These are phyloP conservation scores for Parochlus steinenii DNA, from an alignment of 2,888 invertebrate genomes.

Conservation along the genomic window DNA sequence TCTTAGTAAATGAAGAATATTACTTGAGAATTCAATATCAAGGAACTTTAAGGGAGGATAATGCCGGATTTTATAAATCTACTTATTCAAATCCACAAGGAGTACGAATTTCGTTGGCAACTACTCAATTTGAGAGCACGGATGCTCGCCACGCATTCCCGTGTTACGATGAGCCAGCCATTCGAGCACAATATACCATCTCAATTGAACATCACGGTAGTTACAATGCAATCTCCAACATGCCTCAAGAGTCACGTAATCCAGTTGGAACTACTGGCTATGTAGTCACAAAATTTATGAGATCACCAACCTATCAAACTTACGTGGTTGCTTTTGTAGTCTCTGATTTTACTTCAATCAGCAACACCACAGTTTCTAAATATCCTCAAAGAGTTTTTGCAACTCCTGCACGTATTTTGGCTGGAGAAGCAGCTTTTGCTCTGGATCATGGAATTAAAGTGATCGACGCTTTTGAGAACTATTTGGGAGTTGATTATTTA, in stretches of 20 bases:
- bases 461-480: slow-evolving; percentile 47
- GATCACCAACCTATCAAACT: slow-evolving; percentile 44
- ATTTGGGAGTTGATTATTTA: slow-evolving; percentile 55
- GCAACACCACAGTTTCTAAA: slow-evolving; percentile 18
- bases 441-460: slow-evolving; percentile 53
- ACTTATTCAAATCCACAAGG: neutral
- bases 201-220: slow-evolving; percentile 33
- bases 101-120: slow-evolving; percentile 25
- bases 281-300: slow-evolving; percentile 22
- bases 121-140: slow-evolving; percentile 43
- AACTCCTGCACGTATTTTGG: slow-evolving; percentile 20
- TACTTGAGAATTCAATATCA: neutral
- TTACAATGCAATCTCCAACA: slow-evolving; percentile 21
- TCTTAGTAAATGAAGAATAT: neutral
- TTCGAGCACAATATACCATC: slow-evolving; percentile 43
- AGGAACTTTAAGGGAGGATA: neutral
- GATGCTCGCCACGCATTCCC: slow-evolving; percentile 46
- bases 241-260: slow-evolving; percentile 8
- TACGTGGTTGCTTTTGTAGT: slow-evolving; percentile 59
- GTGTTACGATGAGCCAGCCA: slow-evolving; percentile 48
- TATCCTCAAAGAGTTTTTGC: slow-evolving; percentile 24
- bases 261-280: neutral
- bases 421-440: slow-evolving; percentile 43
- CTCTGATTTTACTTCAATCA: slow-evolving; percentile 27
- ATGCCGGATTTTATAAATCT: slow-evolving; percentile 5